phyloP scores from a whole-genome alignment of 2,113 vertebrate genomes.

The Regulus satrapa region DNA sequence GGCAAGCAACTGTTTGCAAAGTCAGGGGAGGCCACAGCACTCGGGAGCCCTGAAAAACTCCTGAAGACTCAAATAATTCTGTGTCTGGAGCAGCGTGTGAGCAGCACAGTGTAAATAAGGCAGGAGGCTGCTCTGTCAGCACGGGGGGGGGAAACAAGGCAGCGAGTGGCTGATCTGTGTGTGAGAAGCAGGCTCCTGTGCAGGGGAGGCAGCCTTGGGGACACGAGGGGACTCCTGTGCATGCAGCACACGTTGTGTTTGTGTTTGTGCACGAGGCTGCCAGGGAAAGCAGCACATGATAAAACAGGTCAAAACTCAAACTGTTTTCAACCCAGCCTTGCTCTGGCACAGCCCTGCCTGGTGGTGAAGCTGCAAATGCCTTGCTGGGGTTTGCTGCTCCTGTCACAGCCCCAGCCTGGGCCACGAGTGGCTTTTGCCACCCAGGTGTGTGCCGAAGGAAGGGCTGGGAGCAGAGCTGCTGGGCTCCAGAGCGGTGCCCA shows the following conservation, averaged over 20 bases:
- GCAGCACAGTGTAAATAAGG: neutral
- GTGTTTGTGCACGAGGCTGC: neutral
- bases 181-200: neutral
- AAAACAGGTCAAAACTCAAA: neutral
- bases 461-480: neutral
- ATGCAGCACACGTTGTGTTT: neutral
- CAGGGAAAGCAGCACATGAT: neutral
- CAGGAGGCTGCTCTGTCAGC: neutral
- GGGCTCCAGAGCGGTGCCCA: rapidly evolving
- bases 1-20: neutral
- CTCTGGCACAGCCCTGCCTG: neutral
- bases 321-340: neutral
- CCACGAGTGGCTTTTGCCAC: neutral
- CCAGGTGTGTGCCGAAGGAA: rapidly evolving
- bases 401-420: neutral
- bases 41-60: neutral
- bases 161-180: neutral
- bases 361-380: rapidly evolving
- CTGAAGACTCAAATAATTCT: neutral
- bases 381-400: neutral
- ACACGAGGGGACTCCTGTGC: neutral
- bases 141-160: neutral
- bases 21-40: neutral
- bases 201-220: neutral
- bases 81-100: neutral